A percentile compares a stretch with the other conserved stretches of the same genome.
phyloP scores from a whole-genome alignment of 2,797 vertebrate genomes.

The Dryobates pubescens region DNA sequence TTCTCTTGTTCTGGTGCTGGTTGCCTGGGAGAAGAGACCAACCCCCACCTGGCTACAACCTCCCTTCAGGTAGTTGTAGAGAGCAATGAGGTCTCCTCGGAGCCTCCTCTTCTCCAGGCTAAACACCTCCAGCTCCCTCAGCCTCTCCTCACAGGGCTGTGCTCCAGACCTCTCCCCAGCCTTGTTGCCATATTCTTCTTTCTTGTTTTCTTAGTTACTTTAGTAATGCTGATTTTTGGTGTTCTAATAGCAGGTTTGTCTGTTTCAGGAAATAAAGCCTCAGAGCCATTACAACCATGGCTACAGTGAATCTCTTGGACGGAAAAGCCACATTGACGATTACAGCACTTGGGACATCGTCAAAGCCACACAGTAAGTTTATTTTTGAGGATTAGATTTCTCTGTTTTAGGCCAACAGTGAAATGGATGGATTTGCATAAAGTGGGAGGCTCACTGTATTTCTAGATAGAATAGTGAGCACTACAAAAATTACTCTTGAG shows the following conservation, averaged over 20 bases:
- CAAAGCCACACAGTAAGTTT: conserved; percentile 98
- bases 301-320: conserved; percentile 91
- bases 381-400: background rate
- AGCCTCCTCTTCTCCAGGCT: too few species aligned
- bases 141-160: too few species aligned
- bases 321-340: conserved; percentile 96
- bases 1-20: too few species aligned
- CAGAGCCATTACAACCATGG: conserved; percentile 96
- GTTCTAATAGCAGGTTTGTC: conserved; percentile 31
- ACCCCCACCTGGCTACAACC: too few species aligned
- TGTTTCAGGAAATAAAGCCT: conserved; percentile 91
- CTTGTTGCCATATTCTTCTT: background rate
- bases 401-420: background rate
- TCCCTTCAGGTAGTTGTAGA: too few species aligned
- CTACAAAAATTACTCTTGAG: background rate
- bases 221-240: background rate
- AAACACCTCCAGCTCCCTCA: too few species aligned
- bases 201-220: background rate
- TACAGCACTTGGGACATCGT: conserved; percentile 99
- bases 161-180: too few species aligned
- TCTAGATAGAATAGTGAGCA: background rate
- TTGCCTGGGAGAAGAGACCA: too few species aligned
- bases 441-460: background rate
- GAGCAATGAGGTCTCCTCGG: too few species aligned
- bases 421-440: background rate